Conservation (phyloP, 2,797 vertebrate genomes). For the Acestrorhynchus altus region DNA sequence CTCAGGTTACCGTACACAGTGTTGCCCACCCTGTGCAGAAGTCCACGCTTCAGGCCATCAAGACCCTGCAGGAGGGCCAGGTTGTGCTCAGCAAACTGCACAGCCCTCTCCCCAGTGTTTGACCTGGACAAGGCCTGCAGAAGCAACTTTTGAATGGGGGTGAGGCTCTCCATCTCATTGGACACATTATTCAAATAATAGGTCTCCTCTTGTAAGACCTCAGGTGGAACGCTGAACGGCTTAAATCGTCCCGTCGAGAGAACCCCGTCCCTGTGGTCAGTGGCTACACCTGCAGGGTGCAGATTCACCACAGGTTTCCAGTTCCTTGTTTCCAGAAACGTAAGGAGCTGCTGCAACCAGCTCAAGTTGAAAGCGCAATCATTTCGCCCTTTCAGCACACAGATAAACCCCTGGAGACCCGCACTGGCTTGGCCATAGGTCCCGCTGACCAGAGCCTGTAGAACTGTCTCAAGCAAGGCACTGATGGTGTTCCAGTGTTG, state of each 20-base stretch:
- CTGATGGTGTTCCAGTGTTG: constrained; percentile 86
- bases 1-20: constrained; percentile 84
- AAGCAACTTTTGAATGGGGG: constrained; percentile 75
- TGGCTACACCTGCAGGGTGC: constrained; percentile 72
- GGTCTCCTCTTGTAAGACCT: constrained; percentile 66
- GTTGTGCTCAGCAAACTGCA: constrained; percentile 71
- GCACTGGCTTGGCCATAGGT: constrained; percentile 81
- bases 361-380: constrained; percentile 82
- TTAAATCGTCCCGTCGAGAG: constrained; percentile 73
- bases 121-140: constrained; percentile 83
- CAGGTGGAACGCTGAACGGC: constrained; percentile 78
- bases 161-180: constrained; percentile 62
- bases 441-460: constrained; percentile 84
- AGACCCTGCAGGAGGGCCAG: constrained; percentile 77
- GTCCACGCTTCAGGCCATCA: constrained; percentile 78
- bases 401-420: constrained; percentile 82
- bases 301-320: constrained; percentile 88
- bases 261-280: constrained; percentile 63
- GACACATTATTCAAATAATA: constrained; percentile 61
- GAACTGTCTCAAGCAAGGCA: constrained; percentile 80
- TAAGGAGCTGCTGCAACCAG: constrained; percentile 84
- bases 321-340: constrained; percentile 81
- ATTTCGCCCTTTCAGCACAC: constrained; percentile 78
- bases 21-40: constrained; percentile 83
- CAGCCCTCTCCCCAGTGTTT: constrained; percentile 67